Base-by-base conservation (phyloP, 1,140 invertebrate species). In the Aphaenogaster rudis region DNA sequence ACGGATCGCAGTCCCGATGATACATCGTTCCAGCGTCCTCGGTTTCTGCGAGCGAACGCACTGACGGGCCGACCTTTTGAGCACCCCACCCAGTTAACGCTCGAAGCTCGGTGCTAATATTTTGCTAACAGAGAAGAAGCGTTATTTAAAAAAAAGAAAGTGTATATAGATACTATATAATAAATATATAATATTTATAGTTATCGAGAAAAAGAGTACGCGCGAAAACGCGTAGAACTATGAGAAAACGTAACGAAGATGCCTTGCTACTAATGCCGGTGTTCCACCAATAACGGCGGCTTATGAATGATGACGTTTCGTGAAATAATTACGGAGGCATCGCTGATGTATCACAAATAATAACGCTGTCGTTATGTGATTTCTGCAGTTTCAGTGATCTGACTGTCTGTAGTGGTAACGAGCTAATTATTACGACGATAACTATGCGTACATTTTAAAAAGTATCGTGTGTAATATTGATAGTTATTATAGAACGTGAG, bases 1-100 rank as follows among this genome's bases (percentile, higher is more conserved):
- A 96, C 72, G 76, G 92, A 3, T 94, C 95, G 33, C 94, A 95
- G 88, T 94, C 95, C 17, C 95, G 95, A 96, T 96, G 95, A 96
- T 96, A 94, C 91, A 91, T 91, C 90, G 86, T 88, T 61, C 80
- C 85, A 7, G 39, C 82, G 86, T 91, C 90, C 71, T 86, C 91
- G 71, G 87, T 88, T 87, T 89, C 76, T 59, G 85, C 86, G 78
- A 90, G 77, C 80, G 78, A 91, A 92, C 88, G 88, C 87, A 88
- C 77, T 36, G 77, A 88, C 33, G 85, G 76, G 63, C 59, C 89
- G 52, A 79, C 82, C 54, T 86, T 88, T 66, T 91, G 87, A 91
- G 77, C 71, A 17, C 8, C 63, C 17, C 33, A 36, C 7, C 50
- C 21, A 36, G 11, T 69, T 39, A 85, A 72, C 6, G 57, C 15